Evolutionary conservation across 1,140 invertebrate species (phyloP).

Genomic region (Drosophila sulfurigaster): DNA sequence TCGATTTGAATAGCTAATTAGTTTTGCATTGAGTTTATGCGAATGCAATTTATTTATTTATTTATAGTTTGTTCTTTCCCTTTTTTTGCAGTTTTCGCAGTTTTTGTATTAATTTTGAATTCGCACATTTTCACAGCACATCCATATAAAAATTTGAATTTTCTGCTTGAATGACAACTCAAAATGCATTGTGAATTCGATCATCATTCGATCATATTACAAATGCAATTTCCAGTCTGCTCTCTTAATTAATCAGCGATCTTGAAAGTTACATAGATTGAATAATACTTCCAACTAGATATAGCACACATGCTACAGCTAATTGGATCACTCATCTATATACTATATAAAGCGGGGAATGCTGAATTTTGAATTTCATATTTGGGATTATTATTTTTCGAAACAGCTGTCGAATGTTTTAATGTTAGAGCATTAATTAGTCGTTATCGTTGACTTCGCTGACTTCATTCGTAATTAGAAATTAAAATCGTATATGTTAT

Average conservation of each 20-base stretch:
- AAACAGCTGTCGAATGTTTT: background rate
- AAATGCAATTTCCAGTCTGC: conserved; percentile 6
- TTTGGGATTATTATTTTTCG: too few species aligned
- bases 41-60: conserved; percentile 6
- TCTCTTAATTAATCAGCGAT: background rate
- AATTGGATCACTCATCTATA: too few species aligned
- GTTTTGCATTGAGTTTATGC: background rate
- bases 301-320: too few species aligned
- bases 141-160: conserved; percentile 13
- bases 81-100: background rate
- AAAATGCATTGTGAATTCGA: conserved; percentile 18
- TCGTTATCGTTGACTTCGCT: background rate
- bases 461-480: background rate
- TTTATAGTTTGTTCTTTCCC: background rate
- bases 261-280: background rate
- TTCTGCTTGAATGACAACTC: conserved; percentile 43
- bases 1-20: conserved; percentile 2
- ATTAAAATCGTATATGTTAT: background rate
- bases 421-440: background rate
- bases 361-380: too few species aligned
- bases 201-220: background rate
- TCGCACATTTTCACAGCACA: conserved; percentile 18
- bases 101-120: conserved; percentile 2
- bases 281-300: background rate
- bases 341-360: too few species aligned